Percentiles rank a stretch among this genome's conserved stretches.
phyloP scores from a whole-genome alignment of 1,140 invertebrate genomes.

The Elymnias hypermnestra region DNA sequence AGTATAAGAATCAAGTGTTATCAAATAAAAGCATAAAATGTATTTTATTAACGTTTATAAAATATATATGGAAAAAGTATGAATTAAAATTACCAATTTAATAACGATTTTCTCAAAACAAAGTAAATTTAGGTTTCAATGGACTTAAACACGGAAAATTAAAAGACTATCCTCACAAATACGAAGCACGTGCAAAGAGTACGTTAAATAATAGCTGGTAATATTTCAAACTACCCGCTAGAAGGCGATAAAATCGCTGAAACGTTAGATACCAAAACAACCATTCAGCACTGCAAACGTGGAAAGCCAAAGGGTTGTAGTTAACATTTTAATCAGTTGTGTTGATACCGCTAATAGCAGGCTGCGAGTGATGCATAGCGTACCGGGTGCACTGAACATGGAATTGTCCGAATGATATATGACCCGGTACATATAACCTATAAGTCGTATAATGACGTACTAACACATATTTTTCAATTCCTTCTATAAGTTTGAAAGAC shows the following conservation, averaged over 20 bases:
- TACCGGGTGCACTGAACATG: slow-evolving; percentile 33
- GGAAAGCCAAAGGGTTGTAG: slow-evolving; percentile 40
- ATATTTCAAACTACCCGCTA: slow-evolving; percentile 11
- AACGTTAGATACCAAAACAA: slow-evolving; percentile 14
- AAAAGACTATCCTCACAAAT: not conserved
- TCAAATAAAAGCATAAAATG: no score
- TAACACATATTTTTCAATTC: no score
- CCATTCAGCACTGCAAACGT: slow-evolving; percentile 6
- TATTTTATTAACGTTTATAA: no score
- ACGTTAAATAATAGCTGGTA: slow-evolving; percentile 9
- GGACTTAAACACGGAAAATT: not conserved
- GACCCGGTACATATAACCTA: slow-evolving; percentile 30
- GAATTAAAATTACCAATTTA: no score
- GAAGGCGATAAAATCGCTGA: slow-evolving; percentile 12
- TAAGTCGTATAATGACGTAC: no score
- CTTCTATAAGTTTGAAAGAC: no score
- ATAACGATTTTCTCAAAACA: not conserved
- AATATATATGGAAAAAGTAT: no score
- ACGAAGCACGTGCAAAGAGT: slow-evolving; percentile 10
- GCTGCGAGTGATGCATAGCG: slow-evolving; percentile 34
- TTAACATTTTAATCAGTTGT: slow-evolving; percentile 55
- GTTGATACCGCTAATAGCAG: slow-evolving; percentile 40
- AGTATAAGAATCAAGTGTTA: no score
- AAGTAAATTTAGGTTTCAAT: not conserved
- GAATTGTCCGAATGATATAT: slow-evolving; percentile 38